Conservation (phyloP, 2,797 vertebrate genomes). For the Crenuchus spilurus region DNA sequence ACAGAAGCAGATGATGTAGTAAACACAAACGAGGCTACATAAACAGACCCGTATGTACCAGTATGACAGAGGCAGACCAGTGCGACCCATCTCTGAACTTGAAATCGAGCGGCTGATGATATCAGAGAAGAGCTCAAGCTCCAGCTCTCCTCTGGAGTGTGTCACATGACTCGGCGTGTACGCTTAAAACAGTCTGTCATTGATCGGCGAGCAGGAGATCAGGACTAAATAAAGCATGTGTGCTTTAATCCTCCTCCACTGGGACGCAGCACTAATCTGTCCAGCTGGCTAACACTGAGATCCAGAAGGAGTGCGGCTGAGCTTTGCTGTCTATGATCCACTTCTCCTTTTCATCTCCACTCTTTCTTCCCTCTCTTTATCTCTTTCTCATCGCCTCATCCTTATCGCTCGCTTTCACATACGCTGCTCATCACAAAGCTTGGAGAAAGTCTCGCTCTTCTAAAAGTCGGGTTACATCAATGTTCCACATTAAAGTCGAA, state of each 20-base stretch:
- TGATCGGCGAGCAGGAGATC: conserved; percentile 45
- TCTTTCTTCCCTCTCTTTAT: not conserved
- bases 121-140: not conserved
- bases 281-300: conserved; percentile 26
- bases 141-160: not conserved
- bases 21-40: too few species aligned
- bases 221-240: conserved; percentile 49
- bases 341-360: conserved; percentile 9
- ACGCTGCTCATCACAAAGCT: not conserved
- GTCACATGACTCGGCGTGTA: not conserved
- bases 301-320: not conserved
- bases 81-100: not conserved
- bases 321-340: not conserved
- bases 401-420: not conserved
- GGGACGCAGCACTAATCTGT: conserved; percentile 37
- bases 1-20: too few species aligned
- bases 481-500: too few species aligned
- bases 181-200: conserved; percentile 40
- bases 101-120: not conserved
- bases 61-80: too few species aligned
- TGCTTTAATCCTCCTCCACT: conserved; percentile 39
- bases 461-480: too few species aligned
- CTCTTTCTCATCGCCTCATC: not conserved
- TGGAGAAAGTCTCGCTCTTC: too few species aligned
- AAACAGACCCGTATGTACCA: too few species aligned